Base-by-base conservation (phyloP, 2,797 vertebrate species). In the Spondyliosoma cantharus region DNA sequence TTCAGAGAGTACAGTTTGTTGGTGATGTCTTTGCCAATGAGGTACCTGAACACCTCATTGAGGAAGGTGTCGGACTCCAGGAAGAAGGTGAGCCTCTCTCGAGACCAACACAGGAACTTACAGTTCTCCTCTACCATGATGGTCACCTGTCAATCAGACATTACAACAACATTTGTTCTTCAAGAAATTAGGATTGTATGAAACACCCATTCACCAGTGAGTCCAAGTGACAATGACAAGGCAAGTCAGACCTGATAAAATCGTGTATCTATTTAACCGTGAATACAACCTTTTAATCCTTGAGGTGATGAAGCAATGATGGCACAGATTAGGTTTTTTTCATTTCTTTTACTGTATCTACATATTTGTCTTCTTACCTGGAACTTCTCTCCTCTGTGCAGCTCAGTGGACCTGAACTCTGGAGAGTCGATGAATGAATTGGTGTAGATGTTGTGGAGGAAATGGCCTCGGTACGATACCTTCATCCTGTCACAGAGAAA, bases 21-120 rank as follows among this genome's bases (percentile, higher is more conserved):
- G 91, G 98, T 99, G 91, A 99, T 98, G 89, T 99, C 98, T 95
- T 99, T 99, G 78, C 98, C 98, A 45, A 99, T 97, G 78, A 99
- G 97, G 82, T 98, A 97, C 66, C 95, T 95, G 93, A 99, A 99
- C 82, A 99, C 97, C 92, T 99, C 98, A 79, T 95, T 96, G 8
- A 99, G 95, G 85, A 99, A 99, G 29, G 96, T 95, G 64, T 99
- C 97, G 0, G 97, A 96, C 90, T 99, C 98, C 93, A 99, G 92
- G 92, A 98, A 99, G 88, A 94, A 99, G 7, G 96, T 98, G 89
- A 99, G 94, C 64, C 97, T 96, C 91, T 99, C 98, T 86, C 97
- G 94, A 75, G 96, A 98, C 98, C 98, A 99, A 84, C 98, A 99
- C 74, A 99, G 90, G 85, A 96, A 97, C 87, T 96, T 97, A 89